phyloP scores from a whole-genome alignment of 2,113 vertebrate genomes.

The Calypte anna region DNA sequence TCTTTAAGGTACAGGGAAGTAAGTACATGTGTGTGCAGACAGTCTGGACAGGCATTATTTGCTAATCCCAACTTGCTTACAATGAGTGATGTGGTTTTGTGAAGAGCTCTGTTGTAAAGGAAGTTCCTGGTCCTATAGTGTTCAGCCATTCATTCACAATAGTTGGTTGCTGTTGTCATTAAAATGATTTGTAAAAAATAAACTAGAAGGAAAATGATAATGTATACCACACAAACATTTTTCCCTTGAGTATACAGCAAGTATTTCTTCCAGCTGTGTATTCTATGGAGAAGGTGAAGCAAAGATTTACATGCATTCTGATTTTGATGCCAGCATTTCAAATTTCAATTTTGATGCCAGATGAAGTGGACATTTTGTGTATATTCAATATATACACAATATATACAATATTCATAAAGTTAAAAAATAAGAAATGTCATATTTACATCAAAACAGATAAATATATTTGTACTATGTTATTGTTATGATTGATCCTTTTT shows the following conservation, averaged over 20 bases:
- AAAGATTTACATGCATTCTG: not conserved
- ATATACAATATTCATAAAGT: not conserved
- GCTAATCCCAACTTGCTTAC: not conserved
- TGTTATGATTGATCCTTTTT: not conserved
- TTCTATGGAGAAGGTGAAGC: not conserved
- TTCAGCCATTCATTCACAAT: not conserved
- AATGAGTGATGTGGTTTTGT: not conserved
- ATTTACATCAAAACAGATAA: not conserved
- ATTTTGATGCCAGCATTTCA: not conserved
- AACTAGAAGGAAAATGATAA: not conserved
- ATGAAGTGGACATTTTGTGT: not conserved
- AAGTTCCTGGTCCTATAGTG: not conserved
- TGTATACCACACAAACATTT: not conserved
- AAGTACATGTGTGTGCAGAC: not conserved
- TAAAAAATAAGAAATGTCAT: not conserved
- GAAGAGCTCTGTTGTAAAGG: not conserved
- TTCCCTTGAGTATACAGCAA: not conserved
- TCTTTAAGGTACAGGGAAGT: not conserved
- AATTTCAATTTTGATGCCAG: not conserved
- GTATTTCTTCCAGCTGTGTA: not conserved
- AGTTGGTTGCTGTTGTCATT: not conserved
- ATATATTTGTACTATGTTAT: not conserved
- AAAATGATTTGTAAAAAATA: not conserved
- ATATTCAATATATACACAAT: not conserved
- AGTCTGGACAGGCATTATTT: not conserved